phyloP scores from a whole-genome alignment of 2,797 vertebrate species.

The Sebastes nivosus region DNA sequence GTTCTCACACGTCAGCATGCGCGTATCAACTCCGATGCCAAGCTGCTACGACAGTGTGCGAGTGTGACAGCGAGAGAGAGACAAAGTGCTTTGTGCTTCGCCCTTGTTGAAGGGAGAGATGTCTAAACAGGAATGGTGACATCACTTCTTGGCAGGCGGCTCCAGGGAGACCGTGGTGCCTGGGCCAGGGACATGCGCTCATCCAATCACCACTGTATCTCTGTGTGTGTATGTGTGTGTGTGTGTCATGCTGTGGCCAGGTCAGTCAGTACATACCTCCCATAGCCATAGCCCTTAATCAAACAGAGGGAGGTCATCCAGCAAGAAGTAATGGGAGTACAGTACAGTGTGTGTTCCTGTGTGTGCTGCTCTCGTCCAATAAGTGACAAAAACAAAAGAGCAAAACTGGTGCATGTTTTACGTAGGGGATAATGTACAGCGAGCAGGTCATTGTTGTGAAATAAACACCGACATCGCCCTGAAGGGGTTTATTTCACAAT shows the following conservation, averaged over 20 bases:
- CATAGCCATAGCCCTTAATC: slow-evolving; percentile 61
- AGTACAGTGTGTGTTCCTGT: slow-evolving; percentile 23
- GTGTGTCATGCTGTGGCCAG: too few relatives aligned
- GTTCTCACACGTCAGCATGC: background rate
- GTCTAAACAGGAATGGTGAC: slow-evolving; percentile 72
- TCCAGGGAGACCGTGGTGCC: slow-evolving; percentile 61
- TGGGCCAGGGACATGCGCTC: slow-evolving; percentile 40
- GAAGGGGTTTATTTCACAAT: too few relatives aligned
- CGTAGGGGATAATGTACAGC: fast-evolving
- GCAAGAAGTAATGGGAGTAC: slow-evolving; percentile 14
- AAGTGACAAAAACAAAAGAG: background rate
- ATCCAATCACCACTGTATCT: slow-evolving; percentile 51
- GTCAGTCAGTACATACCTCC: slow-evolving; percentile 20
- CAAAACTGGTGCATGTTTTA: background rate
- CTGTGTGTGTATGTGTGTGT: slow-evolving; percentile 1
- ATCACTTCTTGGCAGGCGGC: slow-evolving; percentile 72
- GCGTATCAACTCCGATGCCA: background rate
- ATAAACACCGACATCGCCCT: too few relatives aligned
- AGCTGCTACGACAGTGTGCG: background rate
- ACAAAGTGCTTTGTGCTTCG: slow-evolving; percentile 41
- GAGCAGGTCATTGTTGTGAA: too few relatives aligned
- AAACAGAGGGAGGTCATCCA: slow-evolving; percentile 57
- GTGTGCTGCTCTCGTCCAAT: background rate
- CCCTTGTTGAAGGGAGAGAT: slow-evolving; percentile 65
- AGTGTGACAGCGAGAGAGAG: background rate